phyloP scores from a whole-genome alignment of 2,888 invertebrate genomes.

The Phengaris alcon region DNA sequence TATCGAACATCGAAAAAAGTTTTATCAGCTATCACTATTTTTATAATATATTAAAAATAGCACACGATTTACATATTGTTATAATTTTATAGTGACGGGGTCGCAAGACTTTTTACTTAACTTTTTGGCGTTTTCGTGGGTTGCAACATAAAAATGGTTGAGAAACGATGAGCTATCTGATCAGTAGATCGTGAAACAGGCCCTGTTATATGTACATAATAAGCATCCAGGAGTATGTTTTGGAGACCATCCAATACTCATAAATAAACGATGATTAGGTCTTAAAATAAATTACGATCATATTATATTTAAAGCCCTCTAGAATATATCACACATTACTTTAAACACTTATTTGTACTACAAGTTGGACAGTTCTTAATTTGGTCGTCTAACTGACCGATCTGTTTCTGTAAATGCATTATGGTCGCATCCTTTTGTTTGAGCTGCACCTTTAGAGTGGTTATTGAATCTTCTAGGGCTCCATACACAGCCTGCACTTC shows the following conservation, averaged over 20 bases:
- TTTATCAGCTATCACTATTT: no score
- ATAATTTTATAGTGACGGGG: no score
- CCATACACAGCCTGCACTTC: conserved; percentile 89
- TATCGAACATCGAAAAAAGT: no score
- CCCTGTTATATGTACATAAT: no score
- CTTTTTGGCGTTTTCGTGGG: no score
- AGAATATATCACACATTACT: conserved; percentile 28
- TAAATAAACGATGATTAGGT: not conserved
- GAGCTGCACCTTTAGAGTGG: conserved; percentile 85
- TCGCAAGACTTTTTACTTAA: no score
- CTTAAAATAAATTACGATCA: not conserved
- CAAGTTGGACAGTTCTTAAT: conserved; percentile 69
- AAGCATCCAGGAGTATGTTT: no score
- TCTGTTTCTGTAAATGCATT: conserved; percentile 79
- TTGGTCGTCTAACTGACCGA: conserved; percentile 71
- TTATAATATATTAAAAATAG: no score
- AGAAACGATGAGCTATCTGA: no score
- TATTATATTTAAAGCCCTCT: not conserved
- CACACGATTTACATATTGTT: no score
- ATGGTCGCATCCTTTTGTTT: conserved; percentile 86
- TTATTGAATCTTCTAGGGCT: conserved; percentile 90
- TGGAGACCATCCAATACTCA: not conserved
- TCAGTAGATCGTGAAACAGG: no score
- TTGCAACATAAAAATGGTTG: no score
- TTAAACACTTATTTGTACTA: conserved; percentile 50